A percentile compares a stretch with the other conserved stretches of the same genome.
Evolutionary conservation across 2,113 vertebrate species (phyloP).

Genomic region (Engraulis encrasicolus): DNA sequence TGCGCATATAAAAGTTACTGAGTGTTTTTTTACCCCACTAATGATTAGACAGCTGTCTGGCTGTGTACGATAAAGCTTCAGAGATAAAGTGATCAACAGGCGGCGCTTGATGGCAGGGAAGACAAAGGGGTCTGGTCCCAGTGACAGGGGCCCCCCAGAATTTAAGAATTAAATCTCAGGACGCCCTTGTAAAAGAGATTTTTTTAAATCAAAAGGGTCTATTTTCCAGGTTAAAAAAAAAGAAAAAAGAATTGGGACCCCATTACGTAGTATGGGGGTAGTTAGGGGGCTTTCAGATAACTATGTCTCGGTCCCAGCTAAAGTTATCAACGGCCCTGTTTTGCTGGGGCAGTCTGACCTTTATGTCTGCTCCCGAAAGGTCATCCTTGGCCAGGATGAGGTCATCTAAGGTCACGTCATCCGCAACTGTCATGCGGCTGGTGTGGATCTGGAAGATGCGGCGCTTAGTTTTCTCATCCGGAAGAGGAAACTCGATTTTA

Average conservation of each 20-base stretch:
- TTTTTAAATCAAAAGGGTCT: too few relatives aligned
- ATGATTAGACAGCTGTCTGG: not conserved
- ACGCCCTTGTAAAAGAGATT: too few relatives aligned
- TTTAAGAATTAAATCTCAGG: too few relatives aligned
- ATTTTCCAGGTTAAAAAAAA: too few relatives aligned
- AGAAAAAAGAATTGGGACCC: too few relatives aligned
- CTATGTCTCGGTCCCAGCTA: too few relatives aligned
- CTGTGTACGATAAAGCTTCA: not conserved
- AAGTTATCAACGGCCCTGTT: too few relatives aligned
- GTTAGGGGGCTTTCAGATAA: too few relatives aligned
- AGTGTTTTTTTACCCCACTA: not conserved
- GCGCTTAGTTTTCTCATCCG: constrained; percentile 95
- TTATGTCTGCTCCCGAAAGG: constrained; percentile 96
- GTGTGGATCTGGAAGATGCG: constrained; percentile 98
- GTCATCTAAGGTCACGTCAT: constrained; percentile 93
- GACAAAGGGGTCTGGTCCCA: too few relatives aligned
- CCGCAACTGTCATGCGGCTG: constrained; percentile 92
- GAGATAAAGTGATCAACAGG: not conserved
- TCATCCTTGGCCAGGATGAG: constrained; percentile 97
- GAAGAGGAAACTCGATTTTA: constrained; percentile 97
- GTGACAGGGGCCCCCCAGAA: too few relatives aligned
- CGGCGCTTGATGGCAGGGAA: too few relatives aligned
- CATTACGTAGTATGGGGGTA: too few relatives aligned
- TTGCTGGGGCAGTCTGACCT: constrained; percentile 76
- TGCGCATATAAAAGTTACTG: not conserved